phyloP scores from a whole-genome alignment of 2,113 vertebrate genomes.

The Lucifuga dentata region DNA sequence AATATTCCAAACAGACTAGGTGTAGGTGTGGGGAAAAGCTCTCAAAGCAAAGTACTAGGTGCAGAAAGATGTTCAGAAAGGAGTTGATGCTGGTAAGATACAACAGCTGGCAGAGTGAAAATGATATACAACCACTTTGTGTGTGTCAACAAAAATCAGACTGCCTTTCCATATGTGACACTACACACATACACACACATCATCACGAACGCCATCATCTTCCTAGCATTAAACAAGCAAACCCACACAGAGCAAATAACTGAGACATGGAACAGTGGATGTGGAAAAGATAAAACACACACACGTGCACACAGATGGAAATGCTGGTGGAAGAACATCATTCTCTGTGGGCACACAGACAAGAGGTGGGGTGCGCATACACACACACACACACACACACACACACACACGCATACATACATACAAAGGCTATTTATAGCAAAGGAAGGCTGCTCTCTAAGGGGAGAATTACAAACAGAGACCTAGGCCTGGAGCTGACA shows the following conservation, averaged over 20 bases:
- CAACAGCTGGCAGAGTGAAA: neutral
- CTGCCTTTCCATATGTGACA: neutral
- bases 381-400: conserved; percentile 42
- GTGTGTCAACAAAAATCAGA: conserved; percentile 13
- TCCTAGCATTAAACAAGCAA: conserved; percentile 3
- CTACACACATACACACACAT: conserved; percentile 29
- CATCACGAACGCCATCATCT: conserved; percentile 24
- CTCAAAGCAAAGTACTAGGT: too few species aligned
- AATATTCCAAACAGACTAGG: too few species aligned
- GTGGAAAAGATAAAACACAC: conserved; percentile 39
- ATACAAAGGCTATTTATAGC: conserved; percentile 78
- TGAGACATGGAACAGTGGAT: conserved; percentile 32
- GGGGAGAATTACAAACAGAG: conserved; percentile 83
- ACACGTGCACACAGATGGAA: conserved; percentile 37
- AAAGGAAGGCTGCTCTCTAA: conserved; percentile 78
- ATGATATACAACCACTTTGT: neutral
- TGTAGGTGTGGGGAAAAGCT: too few species aligned
- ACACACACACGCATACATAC: conserved; percentile 32
- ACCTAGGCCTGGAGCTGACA: conserved; percentile 79
- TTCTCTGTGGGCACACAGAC: conserved; percentile 49
- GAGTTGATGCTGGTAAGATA: neutral
- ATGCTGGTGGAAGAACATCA: conserved; percentile 47
- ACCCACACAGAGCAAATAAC: conserved; percentile 41
- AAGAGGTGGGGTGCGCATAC: conserved; percentile 21
- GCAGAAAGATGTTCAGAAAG: too few species aligned